phyloP scores from a whole-genome alignment of 1,140 invertebrate species.

The Cataglyphis hispanica region DNA sequence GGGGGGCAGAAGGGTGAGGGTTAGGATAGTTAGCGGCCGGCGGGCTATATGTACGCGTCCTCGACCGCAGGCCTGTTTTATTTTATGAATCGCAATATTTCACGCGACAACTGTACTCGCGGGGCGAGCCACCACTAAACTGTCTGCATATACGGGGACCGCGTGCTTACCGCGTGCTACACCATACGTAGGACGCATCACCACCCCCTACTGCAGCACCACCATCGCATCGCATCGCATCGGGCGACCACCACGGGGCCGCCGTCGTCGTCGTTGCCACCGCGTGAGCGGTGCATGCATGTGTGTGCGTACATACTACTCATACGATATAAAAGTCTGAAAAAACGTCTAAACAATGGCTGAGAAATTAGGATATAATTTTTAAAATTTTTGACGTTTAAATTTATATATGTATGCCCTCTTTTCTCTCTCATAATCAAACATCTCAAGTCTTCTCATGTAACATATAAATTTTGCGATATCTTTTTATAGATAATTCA shows the following conservation, averaged over 20 bases:
- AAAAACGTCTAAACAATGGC: not conserved
- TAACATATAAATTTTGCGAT: too few relatives aligned
- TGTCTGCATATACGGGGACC: constrained; percentile 82
- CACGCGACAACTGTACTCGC: constrained; percentile 85
- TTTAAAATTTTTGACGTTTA: not conserved
- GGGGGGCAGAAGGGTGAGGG: constrained; percentile 61
- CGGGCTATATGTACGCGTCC: constrained; percentile 83
- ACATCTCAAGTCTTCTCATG: too few relatives aligned
- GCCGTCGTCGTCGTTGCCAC: constrained; percentile 14
- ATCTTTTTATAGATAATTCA: too few relatives aligned
- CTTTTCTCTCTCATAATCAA: too few relatives aligned
- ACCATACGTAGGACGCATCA: constrained; percentile 76
- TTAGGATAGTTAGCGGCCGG: constrained; percentile 81
- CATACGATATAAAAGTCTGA: not conserved
- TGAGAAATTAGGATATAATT: not conserved
- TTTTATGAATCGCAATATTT: constrained; percentile 87
- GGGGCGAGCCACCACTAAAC: constrained; percentile 85
- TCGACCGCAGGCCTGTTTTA: constrained; percentile 86
- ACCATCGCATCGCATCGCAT: constrained; percentile 62
- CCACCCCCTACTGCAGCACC: constrained; percentile 60
- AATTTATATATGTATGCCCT: not conserved
- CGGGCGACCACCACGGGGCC: constrained; percentile 31
- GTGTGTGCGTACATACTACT: not conserved
- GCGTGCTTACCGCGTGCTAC: constrained; percentile 82
- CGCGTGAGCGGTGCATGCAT: not conserved